Evolutionary conservation across 2,113 vertebrate species (phyloP), one percentile per base, ranked within the genome.

Genomic region (Nothocercus nigrocapillus): DNA sequence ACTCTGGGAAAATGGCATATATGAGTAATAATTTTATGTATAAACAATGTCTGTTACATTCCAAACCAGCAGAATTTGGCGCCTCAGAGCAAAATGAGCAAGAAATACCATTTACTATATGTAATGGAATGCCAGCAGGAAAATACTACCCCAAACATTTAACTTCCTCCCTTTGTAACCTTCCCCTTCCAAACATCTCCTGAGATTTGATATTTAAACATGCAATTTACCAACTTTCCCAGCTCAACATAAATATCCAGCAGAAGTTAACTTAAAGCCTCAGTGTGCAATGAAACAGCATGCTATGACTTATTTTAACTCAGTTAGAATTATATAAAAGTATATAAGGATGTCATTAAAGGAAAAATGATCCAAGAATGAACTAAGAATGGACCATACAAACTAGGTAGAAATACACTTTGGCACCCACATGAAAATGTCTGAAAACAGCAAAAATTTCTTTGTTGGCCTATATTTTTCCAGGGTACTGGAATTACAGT

Each of bases 131-230:
- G 95, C 93, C 90, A 94, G 85, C 80, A 88, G 79, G 90, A 96
- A 83, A 95, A 95, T 84, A 96, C 40, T 89, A 94, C 30, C 95
- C 80, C 85, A 96, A 96, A 93, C 88, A 91, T 88, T 93, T 85
- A 88, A 95, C 94, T 97, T 97, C 93, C 91, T 94, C 85, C 68
- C 88, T 94, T 95, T 95, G 79, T 95, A 97, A 94, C 85, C n/a
- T 82, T 94, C 93, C 36, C 69, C 61, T 81, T 90, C 62, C 92
- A 96, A 95, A 91, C 64, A 93, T 95, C 94, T 95, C 94, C 79
- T 88, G 95, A 94, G 92, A 95, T 92, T 95, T 63, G 83, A 95
- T 97, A 96, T 84, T 96, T 95, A 96, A 97, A 95, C 90, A 94
- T 81, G 80, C 62, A 94, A 96, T 96, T 94, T 96, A 95, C 92